These are phyloP conservation scores for Cosmia pyralina DNA, from an alignment of 2,888 invertebrate species.

Conservation along the genomic window DNA sequence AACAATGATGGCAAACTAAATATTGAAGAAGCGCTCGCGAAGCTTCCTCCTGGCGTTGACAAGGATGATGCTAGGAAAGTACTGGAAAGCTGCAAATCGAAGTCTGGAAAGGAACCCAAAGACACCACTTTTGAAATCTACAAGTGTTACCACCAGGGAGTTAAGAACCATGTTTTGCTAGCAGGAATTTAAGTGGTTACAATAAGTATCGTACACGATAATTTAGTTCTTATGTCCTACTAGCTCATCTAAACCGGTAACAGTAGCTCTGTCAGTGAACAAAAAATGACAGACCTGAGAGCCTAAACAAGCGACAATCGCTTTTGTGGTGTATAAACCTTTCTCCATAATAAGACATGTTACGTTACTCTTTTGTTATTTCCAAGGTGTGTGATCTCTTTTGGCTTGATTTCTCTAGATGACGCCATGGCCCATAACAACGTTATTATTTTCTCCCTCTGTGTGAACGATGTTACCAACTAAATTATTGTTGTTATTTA, in stretches of 20 bases:
- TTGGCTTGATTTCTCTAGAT: not conserved
- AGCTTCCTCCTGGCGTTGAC: slow-evolving; percentile 81
- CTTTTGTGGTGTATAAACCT: not conserved
- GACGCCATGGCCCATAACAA: not conserved
- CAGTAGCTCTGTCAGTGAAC: not conserved
- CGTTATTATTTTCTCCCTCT: not conserved
- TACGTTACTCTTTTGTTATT: not conserved
- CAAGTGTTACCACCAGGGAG: slow-evolving; percentile 83
- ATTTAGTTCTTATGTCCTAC: slow-evolving; percentile 13
- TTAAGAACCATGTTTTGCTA: slow-evolving; percentile 77
- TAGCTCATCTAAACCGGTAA: not conserved
- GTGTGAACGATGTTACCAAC: slow-evolving; percentile 20
- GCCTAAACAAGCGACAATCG: not conserved
- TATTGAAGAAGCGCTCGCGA: slow-evolving; percentile 80
- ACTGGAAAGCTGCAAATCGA: slow-evolving; percentile 81
- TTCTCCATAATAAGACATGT: not conserved
- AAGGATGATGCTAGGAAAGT: slow-evolving; percentile 80
- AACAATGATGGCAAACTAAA: slow-evolving; percentile 81
- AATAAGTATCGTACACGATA: not conserved
- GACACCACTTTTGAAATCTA: slow-evolving; percentile 84
- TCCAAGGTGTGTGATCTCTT: not conserved
- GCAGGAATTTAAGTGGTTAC: slow-evolving; percentile 28
- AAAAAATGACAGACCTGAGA: not conserved
- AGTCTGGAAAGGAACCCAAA: slow-evolving; percentile 79
- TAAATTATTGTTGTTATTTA: slow-evolving; percentile 49